Base-by-base conservation (phyloP, 2,797 vertebrate genomes). In the Eutrigla gurnardus region DNA sequence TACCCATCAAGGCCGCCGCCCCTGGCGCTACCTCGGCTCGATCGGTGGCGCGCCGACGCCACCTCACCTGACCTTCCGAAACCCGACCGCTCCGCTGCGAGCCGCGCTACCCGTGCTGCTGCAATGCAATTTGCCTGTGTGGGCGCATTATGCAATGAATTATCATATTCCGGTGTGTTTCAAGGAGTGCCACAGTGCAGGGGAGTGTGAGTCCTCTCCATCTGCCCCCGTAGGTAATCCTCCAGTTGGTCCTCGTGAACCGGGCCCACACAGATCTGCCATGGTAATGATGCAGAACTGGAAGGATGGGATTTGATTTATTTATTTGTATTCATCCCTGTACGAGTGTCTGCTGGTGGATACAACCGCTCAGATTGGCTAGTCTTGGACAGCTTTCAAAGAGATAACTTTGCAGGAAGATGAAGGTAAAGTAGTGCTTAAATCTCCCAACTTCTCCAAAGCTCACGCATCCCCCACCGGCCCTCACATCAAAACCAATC, bases 81-180 rank as follows among this genome's bases (percentile, higher is more conserved):
- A 58, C 77, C 67, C 82, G 42, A 72, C 50, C 50, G 1, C 75
- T 62, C 61, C 3, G 63, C 50, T 73, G 60, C 60, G 52, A 45
- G 73, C 64, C 62, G 39, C 39, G 2, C 55, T 63, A 13, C 43
- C 54, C 11, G 5, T 77, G 73, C 70, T 25, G 67, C 76, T 68
- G 73, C 61, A 73, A 60, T 71, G 57, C 81, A 75, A 89, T 86
- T 83, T 73, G 40, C 72, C 70, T 77, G 71, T 47, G 78, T 86
- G 75, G 75, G 87, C 53, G 57, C 71, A 73, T 91, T 89, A 86
- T 80, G 77, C 76, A 80, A 70, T n/a, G 33, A 73, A 78, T 89
- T 88, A 86, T 82, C 77, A 73, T 81, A 73, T 13, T 75, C 67
- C 78, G 55, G 55, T n/a, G 60, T 79, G 80, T 81, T 86, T 83